Percentiles rank a stretch among this genome's conserved stretches.
Evolutionary conservation across 2,797 vertebrate species (phyloP).

Genomic region (Dryobates pubescens): DNA sequence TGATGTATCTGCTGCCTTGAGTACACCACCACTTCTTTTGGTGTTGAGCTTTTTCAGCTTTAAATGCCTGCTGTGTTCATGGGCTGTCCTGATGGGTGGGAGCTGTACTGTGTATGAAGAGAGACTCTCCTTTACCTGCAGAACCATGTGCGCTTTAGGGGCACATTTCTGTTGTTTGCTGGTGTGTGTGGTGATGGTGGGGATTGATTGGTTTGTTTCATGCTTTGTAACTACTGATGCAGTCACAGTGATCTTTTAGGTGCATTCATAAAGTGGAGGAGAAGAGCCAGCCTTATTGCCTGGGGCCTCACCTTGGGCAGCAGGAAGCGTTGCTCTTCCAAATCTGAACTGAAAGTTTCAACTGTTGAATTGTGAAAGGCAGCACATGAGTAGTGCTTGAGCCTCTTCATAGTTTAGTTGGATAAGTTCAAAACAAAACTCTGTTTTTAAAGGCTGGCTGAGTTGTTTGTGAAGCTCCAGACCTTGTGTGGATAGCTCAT

Average conservation of each 20-base stretch:
- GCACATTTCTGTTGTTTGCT: neutral
- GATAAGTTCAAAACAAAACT: neutral
- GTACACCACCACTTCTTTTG: neutral
- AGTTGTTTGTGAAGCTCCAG: conserved; percentile 2
- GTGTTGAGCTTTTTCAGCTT: neutral
- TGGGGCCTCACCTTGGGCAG: neutral
- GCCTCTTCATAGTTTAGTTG: neutral
- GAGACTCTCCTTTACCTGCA: neutral
- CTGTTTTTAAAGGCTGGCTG: neutral
- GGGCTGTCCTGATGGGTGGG: neutral
- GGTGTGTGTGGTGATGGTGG: neutral
- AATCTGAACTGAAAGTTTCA: neutral
- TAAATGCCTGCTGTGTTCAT: neutral
- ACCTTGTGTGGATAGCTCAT: neutral
- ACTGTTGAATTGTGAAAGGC: neutral
- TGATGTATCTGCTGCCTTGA: neutral
- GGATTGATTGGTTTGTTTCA: neutral
- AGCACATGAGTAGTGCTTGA: neutral
- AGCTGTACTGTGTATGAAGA: neutral
- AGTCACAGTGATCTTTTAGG: neutral
- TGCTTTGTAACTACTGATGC: neutral
- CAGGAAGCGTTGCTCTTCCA: neutral
- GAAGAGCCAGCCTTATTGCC: neutral
- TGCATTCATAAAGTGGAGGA: neutral
- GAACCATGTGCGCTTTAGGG: neutral